Evolutionary conservation across 2,113 vertebrate species (phyloP).

Genomic region (Indri indri): DNA sequence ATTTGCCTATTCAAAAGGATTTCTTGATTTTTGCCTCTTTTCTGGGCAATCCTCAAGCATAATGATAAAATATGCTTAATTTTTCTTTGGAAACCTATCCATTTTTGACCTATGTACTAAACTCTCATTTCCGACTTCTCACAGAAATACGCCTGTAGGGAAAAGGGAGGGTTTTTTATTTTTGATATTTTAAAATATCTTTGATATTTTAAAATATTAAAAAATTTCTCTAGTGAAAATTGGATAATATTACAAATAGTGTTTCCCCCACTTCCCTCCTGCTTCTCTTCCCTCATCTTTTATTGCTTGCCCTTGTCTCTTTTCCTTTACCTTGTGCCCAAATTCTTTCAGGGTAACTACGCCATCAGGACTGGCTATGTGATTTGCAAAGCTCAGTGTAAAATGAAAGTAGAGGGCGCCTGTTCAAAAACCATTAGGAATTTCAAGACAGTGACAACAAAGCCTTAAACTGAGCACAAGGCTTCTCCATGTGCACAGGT

Average conservation of each 20-base stretch:
- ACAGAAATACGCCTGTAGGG: neutral
- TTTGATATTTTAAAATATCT: slow-evolving; percentile 22
- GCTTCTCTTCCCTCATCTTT: neutral
- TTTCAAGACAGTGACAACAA: neutral
- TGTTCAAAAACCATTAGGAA: neutral
- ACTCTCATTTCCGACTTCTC: neutral
- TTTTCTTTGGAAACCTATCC: neutral
- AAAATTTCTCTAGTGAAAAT: neutral
- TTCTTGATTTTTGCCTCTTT: neutral
- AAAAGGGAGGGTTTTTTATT: neutral
- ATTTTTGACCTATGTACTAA: neutral
- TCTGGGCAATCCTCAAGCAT: neutral
- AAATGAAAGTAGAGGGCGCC: neutral
- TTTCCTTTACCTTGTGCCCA: neutral
- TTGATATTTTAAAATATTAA: slow-evolving; percentile 12
- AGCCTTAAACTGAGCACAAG: neutral
- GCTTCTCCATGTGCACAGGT: neutral
- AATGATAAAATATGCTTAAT: neutral
- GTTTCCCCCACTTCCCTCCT: neutral
- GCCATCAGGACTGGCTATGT: neutral
- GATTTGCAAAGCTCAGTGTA: neutral
- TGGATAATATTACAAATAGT: neutral
- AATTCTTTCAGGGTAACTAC: neutral
- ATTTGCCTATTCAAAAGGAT: slow-evolving; percentile 5
- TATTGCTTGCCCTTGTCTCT: neutral